Percentiles rank a stretch among this genome's conserved stretches.
Evolutionary conservation across 2,113 vertebrate species (phyloP).

Genomic region (Physeter macrocephalus): DNA sequence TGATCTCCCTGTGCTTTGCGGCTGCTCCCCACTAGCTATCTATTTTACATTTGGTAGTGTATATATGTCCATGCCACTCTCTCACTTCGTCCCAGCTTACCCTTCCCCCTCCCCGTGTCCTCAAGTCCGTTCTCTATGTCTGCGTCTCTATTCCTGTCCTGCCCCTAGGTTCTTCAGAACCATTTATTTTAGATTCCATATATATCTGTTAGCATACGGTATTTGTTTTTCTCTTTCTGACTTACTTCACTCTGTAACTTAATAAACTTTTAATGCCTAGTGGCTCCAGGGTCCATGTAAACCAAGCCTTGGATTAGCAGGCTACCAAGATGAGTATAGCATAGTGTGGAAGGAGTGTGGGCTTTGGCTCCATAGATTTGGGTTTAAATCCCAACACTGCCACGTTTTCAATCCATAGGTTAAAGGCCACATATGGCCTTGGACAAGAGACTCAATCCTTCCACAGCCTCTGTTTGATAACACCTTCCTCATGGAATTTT

Average conservation of each 20-base stretch:
- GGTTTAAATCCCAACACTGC: neutral
- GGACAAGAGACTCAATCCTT: neutral
- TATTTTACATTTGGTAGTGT: no score
- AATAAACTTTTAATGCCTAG: neutral
- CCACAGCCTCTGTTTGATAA: neutral
- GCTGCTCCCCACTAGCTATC: no score
- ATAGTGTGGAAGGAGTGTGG: neutral
- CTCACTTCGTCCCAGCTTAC: no score
- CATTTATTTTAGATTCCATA: no score
- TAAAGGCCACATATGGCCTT: neutral
- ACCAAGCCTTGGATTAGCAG: neutral
- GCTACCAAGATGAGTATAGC: neutral
- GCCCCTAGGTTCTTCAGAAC: no score
- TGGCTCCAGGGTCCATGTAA: neutral
- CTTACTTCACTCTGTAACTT: no score
- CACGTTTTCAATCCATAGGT: neutral
- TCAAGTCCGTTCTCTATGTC: no score
- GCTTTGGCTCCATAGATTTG: neutral
- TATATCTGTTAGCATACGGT: no score
- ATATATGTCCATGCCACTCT: no score
- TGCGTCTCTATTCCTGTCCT: no score
- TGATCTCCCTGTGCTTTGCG: accelerated
- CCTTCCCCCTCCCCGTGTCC: no score
- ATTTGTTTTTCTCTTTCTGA: no score
- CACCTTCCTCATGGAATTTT: neutral